These are phyloP conservation scores for Dasyprocta punctata DNA, from an alignment of 2,113 vertebrate species.

Conservation along the genomic window DNA sequence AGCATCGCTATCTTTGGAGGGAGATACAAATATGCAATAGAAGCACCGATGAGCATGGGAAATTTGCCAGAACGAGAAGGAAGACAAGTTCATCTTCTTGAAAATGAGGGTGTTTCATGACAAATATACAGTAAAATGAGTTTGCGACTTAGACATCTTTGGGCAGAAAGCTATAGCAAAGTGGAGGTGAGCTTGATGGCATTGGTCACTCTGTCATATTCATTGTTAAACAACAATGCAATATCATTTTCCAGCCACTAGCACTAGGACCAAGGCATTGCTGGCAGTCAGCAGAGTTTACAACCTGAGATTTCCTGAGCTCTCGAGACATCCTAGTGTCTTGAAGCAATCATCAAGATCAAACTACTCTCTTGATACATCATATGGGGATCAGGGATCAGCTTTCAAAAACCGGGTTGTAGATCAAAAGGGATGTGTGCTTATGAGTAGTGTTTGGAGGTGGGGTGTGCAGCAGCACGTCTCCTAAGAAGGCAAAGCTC, in stretches of 20 bases:
- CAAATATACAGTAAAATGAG: not conserved
- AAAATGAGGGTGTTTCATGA: slow-evolving; percentile 17
- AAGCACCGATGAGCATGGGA: not conserved
- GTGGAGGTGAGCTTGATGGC: not conserved
- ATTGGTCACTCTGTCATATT: not conserved
- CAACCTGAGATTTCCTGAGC: not conserved
- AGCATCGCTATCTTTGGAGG: not conserved
- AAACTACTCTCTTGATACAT: not conserved
- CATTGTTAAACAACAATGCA: not conserved
- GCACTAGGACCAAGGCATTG: not conserved
- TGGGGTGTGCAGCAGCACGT: not conserved
- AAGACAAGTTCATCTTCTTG: not conserved
- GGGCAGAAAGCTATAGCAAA: not conserved
- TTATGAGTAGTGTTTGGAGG: not conserved
- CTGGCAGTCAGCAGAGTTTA: not conserved
- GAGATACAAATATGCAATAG: not conserved
- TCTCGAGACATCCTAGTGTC: not conserved
- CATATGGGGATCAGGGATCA: not conserved
- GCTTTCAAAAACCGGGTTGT: not conserved
- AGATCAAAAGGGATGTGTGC: not conserved
- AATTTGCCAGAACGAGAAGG: not conserved
- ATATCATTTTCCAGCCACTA: not conserved
- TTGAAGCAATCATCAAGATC: not conserved
- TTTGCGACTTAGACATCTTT: not conserved
- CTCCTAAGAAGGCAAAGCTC: not conserved